Evolutionary conservation across 2,888 invertebrate species (phyloP), one percentile per base, ranked within the genome.

Genomic region (Geotrupes spiniger): DNA sequence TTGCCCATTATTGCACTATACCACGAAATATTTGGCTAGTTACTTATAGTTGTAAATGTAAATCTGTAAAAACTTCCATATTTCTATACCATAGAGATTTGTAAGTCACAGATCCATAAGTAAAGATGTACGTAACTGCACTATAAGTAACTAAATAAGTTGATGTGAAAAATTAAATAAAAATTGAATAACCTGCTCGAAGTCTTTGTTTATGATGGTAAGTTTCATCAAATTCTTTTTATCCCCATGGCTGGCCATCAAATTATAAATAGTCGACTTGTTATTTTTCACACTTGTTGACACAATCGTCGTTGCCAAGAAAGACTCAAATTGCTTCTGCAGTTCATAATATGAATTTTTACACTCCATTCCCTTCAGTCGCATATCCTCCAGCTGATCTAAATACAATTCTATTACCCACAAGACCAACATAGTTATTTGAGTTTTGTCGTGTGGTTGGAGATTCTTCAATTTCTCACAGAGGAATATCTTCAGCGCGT

Each of bases 381-480:
- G 72, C 37, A 91, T 74, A 36, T 83, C 76, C n/a, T 93, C 92
- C 46, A 98, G 78, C 71, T 94, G 89, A 44, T 89, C 90, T 55
- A 97, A 77, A 70, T 89, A 95, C 21, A 99, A 76, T 72, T 99
- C 98, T 0, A 93, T 83, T 58, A 97, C 80, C 97, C 98, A 99
- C 44, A 95, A 82, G 0, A 96, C 89, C 27, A 99, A 79, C 83
- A 96, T 91, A 0, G 95, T 93, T 39, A 90, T 84, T 63, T 94
- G 89, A 0, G 94, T 91, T 64, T 87, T 87, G 57, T 95, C 92
- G 60, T 83, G 82, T 1, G 79, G 73, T 25, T 79, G 80, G 9
- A 93, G 69, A 17, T 82, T 80, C 14, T 86, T 85, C 42, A 98
- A 73, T 71, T 95, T 92, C 70, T 83, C 87, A 44, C 82, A 79